Evolutionary conservation across 2,888 invertebrate species (phyloP).

Genomic region (Habroteleia sp.): DNA sequence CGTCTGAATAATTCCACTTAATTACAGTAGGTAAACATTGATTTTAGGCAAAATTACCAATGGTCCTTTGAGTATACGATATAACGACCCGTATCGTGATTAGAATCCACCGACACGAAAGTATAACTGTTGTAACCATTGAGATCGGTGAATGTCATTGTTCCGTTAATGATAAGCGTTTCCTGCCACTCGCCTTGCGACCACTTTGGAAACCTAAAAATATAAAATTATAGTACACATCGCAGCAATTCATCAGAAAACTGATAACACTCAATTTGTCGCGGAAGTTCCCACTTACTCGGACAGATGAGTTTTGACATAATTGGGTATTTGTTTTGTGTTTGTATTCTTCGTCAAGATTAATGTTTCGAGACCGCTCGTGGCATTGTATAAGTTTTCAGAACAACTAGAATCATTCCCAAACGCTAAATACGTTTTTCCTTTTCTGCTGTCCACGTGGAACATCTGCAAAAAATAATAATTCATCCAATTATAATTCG

Average conservation of each 20-base stretch:
- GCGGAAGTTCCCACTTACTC: constrained; percentile 72
- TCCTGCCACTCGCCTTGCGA: constrained; percentile 85
- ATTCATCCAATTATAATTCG: no score
- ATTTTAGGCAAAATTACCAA: no score
- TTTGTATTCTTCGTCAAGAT: constrained; percentile 80
- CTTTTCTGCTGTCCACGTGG: constrained; percentile 81
- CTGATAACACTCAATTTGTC: constrained; percentile 18
- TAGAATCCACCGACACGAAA: constrained; percentile 80
- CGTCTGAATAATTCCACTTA: no score
- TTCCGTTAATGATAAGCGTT: constrained; percentile 80
- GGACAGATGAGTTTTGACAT: constrained; percentile 76
- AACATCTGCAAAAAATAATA: constrained; percentile 81
- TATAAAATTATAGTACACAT: constrained; percentile 24
- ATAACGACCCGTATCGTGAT: constrained; percentile 79
- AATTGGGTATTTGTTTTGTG: constrained; percentile 76
- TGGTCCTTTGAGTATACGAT: constrained; percentile 81
- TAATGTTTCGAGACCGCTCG: constrained; percentile 84
- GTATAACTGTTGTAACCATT: constrained; percentile 81
- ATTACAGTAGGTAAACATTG: no score
- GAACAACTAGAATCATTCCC: constrained; percentile 86
- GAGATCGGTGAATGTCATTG: constrained; percentile 81
- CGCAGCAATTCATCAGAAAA: constrained; percentile 18
- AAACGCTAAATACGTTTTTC: constrained; percentile 83
- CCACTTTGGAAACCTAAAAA: constrained; percentile 84
- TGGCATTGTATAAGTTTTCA: constrained; percentile 82